Conservation (phyloP, 2,113 vertebrate genomes). For the Tyrannus savana region DNA sequence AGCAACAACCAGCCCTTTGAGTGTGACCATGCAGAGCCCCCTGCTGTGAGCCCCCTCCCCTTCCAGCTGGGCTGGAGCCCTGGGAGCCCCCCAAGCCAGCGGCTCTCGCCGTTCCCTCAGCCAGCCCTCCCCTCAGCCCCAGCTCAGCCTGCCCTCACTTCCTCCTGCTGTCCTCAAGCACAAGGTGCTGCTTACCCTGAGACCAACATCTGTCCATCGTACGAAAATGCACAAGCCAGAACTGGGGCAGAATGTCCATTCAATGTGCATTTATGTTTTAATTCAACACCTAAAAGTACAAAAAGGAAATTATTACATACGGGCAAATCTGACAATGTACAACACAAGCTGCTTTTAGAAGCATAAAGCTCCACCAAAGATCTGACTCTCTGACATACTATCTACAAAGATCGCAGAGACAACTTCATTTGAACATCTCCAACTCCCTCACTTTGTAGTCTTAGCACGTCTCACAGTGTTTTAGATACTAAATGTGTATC, state of each 20-base stretch:
- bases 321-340: neutral
- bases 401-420: neutral
- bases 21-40: neutral
- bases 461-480: neutral
- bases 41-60: neutral
- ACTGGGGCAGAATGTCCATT: conserved; percentile 84
- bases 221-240: conserved; percentile 86
- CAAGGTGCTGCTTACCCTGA: conserved; percentile 80
- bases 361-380: neutral
- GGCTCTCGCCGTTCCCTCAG: too few relatives aligned
- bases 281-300: conserved; percentile 71
- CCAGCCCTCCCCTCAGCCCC: neutral
- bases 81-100: neutral
- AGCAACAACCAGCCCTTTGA: neutral
- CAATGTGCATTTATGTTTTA: conserved; percentile 78
- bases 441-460: neutral
- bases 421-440: neutral
- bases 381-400: neutral
- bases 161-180: neutral
- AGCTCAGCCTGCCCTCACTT: neutral
- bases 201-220: conserved; percentile 82
- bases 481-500: neutral
- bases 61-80: fast-evolving
- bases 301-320: neutral
- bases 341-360: neutral